Evolutionary conservation across 2,888 invertebrate genomes (phyloP).

Genomic region (Oasisia sp.): DNA sequence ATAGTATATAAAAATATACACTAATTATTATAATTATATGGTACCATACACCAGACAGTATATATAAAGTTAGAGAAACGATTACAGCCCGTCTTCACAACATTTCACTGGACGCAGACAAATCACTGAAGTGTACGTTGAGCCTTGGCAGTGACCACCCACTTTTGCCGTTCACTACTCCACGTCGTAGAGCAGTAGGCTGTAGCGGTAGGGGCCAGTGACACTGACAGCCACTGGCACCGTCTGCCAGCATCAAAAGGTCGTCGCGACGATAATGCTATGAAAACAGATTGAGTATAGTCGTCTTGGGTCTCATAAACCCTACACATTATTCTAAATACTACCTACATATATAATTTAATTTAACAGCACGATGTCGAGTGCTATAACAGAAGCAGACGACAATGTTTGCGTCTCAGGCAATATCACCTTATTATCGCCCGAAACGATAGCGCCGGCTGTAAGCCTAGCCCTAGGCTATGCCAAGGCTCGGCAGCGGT

Average conservation of each 20-base stretch:
- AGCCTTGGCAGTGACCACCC: background rate
- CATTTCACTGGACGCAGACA: background rate
- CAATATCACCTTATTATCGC: background rate
- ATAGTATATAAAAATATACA: background rate
- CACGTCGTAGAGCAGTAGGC: background rate
- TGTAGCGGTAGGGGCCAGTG: background rate
- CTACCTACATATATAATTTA: background rate
- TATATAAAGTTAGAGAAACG: background rate
- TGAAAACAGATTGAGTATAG: background rate
- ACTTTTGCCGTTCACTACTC: background rate
- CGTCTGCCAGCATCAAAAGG: background rate
- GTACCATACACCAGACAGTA: background rate
- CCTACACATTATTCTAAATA: background rate
- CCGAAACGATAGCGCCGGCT: background rate
- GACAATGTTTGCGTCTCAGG: background rate
- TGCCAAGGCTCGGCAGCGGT: background rate
- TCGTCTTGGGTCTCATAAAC: background rate
- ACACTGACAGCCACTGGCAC: background rate
- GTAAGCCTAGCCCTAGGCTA: too few relatives aligned
- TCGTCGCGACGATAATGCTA: background rate
- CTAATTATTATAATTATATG: too few relatives aligned
- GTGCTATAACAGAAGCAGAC: background rate
- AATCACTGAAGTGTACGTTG: background rate
- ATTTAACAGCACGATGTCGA: background rate
- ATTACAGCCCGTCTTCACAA: background rate